Base-by-base conservation (phyloP, 30 jellyfish, hydroid and myxozoan genomes). In the Clytia hemisphaerica region DNA sequence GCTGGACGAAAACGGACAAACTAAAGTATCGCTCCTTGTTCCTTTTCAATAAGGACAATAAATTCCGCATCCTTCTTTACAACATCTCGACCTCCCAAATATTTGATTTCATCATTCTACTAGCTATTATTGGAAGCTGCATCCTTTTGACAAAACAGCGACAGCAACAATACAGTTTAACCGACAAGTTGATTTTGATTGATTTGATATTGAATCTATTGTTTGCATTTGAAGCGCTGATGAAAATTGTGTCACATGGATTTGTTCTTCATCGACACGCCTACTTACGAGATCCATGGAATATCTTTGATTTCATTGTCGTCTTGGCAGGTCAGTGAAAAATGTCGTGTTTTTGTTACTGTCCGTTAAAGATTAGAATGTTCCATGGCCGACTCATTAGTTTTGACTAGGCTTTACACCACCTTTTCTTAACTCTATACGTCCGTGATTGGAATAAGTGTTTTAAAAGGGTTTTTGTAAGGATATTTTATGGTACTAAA, bases 241-340 rank as follows among this genome's bases (percentile, higher is more conserved):
- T 70, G 33, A 49, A 48, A 31, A 48, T 70, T 10, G 51, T 70
- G 15, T 51, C 82, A 6, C n/a, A 70, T 70, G 82, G 82, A 12
- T 70, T 70, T 70, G 49, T 70, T 32, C 31, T 70, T 1, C 82
- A 70, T 31, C 7, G 54, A 47, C 65, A 38, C n/a, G 71, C 82
- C 6, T 70, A 70, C 44, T 36, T 70, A 16, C 77, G 82, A 7
- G 51, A 31, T 35, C 29, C 32, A 2, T 70, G 82, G 82, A 70
- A 70, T 70, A 59, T 70, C 15, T 70, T 70, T 25, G 82, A 70
- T 38, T 70, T 70, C 37, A 4, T 70, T 33, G 77, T 70, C 18
- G 82, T 70, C 32, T 15, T 70, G 31, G 28, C 40, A 47, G 82
- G 82, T 50, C 48, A 15, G 82, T 42, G 12, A 9, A n/a, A n/a